Conservation (phyloP, 1,140 invertebrate species). For the Anastrepha ludens region DNA sequence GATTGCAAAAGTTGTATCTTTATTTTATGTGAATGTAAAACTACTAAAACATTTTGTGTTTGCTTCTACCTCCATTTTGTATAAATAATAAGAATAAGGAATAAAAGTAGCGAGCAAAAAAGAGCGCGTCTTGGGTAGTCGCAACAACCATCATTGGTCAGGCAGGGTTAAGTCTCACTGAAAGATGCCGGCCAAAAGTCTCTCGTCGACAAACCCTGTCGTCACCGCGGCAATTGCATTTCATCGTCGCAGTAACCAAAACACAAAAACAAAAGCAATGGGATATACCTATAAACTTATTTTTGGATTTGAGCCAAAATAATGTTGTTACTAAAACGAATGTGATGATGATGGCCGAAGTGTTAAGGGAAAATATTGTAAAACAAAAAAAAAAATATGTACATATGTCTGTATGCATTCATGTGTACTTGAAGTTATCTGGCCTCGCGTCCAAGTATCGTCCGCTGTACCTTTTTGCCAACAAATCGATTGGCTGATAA, state of each 20-base stretch:
- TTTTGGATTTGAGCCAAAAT: slow-evolving; percentile 39
- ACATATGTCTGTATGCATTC: not conserved
- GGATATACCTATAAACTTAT: not conserved
- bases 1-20: too few species aligned
- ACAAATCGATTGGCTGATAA: slow-evolving; percentile 14
- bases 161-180: not conserved
- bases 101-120: too few species aligned
- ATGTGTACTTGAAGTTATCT: slow-evolving; percentile 2
- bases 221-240: slow-evolving; percentile 26
- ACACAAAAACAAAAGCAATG: not conserved
- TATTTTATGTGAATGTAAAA: too few species aligned
- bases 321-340: not conserved
- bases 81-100: too few species aligned
- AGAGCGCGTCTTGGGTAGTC: too few species aligned
- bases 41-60: too few species aligned
- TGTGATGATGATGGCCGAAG: not conserved
- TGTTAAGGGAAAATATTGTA: slow-evolving; percentile 8
- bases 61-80: too few species aligned
- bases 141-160: too few species aligned
- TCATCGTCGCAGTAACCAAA: not conserved
- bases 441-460: not conserved
- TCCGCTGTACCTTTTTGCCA: not conserved
- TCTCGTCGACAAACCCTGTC: slow-evolving; percentile 29
- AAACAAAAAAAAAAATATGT: slow-evolving; percentile 5
- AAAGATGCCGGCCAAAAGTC: slow-evolving; percentile 17